Base-by-base conservation (phyloP, 2,113 vertebrate genomes). In the Microtus montanus region DNA sequence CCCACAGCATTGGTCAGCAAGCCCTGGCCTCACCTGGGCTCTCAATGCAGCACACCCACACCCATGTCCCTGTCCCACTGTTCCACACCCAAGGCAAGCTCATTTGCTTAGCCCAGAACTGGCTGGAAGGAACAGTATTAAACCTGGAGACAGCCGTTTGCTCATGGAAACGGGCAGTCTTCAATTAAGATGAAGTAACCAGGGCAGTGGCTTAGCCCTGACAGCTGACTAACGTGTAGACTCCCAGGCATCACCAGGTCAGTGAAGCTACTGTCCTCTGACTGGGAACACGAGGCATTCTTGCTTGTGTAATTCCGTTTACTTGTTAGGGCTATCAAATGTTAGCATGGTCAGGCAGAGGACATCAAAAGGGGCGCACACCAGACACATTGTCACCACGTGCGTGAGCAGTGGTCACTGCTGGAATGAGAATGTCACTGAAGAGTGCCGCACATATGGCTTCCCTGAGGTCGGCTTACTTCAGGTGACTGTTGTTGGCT, bases 1-100 rank as follows among this genome's bases (percentile, higher is more conserved):
- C 7, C 0, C 0, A 1, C 0, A 74, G 66, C 41, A 2, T 14
- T 0, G 19, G 30, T 2, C 33, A 15, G 33, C 22, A 75, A 7
- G 1, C 28, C 20, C 77, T 1, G 33, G 73, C 35, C 78, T 63
- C 14, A 1, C 77, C 15, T 41, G 86, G 70, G 35, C 47, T 28
- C 2, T 3, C 14, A 5, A 41, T 1, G 1, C 49, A 30, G 49
- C 49, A 54, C 68, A 54, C 68, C 66, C 2, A 47, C 41, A 44
- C 47, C 49, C 7, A n/a, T 35, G 1, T 30, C 47, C 2, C 35
- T 3, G 3, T 63, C 35, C 28, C 52, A 38, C 58, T 26, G 58
- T 28, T 22, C 7, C 80, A 83, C 61, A 41, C 24, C 58, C 54
- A 0, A 20, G 20, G 22, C 64, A 73, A 47, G 1, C 2, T 49